These are phyloP conservation scores for Penaeus japonicus DNA, from an alignment of 1,140 invertebrate species.

Conservation along the genomic window DNA sequence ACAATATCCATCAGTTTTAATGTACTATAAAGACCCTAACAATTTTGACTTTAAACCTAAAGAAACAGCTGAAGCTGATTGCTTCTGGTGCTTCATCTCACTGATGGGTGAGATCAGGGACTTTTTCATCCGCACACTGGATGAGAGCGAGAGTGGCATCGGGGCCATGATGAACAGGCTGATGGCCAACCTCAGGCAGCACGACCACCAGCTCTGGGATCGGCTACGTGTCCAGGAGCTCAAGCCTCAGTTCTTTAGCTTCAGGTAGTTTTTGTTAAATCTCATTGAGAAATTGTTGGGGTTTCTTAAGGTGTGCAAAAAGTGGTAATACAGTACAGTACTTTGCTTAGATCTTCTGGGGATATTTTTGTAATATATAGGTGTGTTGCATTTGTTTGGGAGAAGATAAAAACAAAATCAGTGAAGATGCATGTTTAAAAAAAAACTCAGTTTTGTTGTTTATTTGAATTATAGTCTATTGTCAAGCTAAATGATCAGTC, in stretches of 20 bases:
- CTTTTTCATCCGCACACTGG: constrained; percentile 95
- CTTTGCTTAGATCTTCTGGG: no score
- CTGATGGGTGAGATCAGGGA: constrained; percentile 97
- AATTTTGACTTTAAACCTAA: constrained; percentile 59
- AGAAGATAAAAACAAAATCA: neutral
- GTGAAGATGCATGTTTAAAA: neutral
- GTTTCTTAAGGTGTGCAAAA: neutral
- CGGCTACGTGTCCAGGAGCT: constrained; percentile 83
- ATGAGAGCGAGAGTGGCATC: constrained; percentile 90
- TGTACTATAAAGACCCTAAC: neutral
- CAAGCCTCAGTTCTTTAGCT: constrained; percentile 94
- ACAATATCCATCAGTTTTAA: neutral
- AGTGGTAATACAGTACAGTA: neutral
- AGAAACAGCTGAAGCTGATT: constrained; percentile 95
- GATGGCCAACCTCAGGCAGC: constrained; percentile 76
- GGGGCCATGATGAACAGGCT: constrained; percentile 67
- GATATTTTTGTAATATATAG: no score
- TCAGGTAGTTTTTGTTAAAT: constrained; percentile 70
- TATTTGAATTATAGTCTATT: neutral
- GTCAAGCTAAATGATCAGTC: neutral
- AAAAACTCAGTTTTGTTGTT: neutral
- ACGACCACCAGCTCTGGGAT: constrained; percentile 80
- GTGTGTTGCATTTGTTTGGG: neutral
- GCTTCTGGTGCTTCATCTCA: constrained; percentile 97
- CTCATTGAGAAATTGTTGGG: neutral